Conservation (phyloP, 1,140 invertebrate genomes). For the Parasteatoda tepidariorum region DNA sequence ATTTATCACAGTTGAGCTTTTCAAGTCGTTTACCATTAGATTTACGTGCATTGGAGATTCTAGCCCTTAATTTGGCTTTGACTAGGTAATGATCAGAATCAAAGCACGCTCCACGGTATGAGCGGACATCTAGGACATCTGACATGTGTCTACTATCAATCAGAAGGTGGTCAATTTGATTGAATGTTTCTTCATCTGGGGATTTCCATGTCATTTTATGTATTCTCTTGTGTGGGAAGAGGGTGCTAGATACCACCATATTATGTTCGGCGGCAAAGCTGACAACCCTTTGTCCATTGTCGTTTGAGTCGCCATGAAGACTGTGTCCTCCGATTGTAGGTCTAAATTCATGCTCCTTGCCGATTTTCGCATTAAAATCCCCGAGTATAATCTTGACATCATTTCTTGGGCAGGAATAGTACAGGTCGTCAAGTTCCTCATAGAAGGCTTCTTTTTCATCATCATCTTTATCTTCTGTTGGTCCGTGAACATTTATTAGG, state of each 20-base stretch:
- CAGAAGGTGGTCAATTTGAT: slow-evolving; percentile 2
- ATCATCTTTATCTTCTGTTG: slow-evolving; percentile 16
- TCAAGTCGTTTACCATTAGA: not conserved
- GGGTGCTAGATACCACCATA: not conserved
- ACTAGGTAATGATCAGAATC: not conserved
- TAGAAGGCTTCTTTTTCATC: slow-evolving; percentile 4
- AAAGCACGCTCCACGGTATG: not conserved
- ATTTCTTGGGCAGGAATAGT: not conserved
- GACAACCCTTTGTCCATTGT: slow-evolving; percentile 12
- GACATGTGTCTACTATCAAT: too few relatives aligned
- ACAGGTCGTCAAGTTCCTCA: not conserved
- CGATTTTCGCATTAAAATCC: not conserved
- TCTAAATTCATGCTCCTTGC: not conserved
- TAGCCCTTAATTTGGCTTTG: not conserved
- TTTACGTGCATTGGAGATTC: not conserved
- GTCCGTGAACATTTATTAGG: slow-evolving; percentile 12
- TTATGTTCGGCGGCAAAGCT: slow-evolving; percentile 5
- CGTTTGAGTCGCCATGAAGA: slow-evolving; percentile 2
- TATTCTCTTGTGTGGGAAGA: not conserved
- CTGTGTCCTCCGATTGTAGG: not conserved
- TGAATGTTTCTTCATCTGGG: not conserved
- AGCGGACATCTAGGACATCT: not conserved
- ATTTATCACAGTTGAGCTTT: slow-evolving; percentile 9
- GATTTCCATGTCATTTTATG: not conserved
- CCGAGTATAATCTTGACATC: not conserved